These are phyloP conservation scores for Cliona cf. orientalis DNA, from an alignment of 37 sponge, comb jelly and placozoan species.

Conservation along the genomic window DNA sequence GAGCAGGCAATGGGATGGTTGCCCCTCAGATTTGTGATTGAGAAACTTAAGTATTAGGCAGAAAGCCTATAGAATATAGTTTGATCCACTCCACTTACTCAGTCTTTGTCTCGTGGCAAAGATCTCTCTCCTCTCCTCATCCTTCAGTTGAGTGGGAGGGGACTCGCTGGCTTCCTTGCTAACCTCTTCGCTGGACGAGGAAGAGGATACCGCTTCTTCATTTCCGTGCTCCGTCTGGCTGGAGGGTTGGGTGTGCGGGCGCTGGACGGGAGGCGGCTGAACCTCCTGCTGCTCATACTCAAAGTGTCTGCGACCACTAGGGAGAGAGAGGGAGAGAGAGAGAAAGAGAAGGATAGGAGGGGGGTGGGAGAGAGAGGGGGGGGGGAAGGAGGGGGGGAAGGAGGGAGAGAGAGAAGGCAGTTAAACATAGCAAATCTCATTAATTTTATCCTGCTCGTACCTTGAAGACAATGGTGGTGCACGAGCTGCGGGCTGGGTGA, in stretches of 20 bases:
- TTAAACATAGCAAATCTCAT: too few species aligned
- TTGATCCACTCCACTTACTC: conserved; percentile 28
- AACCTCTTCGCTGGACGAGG: neutral
- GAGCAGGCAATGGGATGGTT: too few species aligned
- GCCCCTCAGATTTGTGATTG: too few species aligned
- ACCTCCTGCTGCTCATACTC: conserved; percentile 46
- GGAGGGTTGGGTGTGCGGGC: conserved; percentile 35
- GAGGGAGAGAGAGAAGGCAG: too few species aligned
- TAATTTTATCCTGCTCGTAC: conserved; percentile 1
- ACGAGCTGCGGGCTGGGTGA: neutral
- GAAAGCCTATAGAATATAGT: too few species aligned
- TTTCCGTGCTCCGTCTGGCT: neutral
- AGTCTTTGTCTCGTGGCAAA: conserved; percentile 59
- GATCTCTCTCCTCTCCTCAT: conserved; percentile 49
- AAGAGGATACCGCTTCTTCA: neutral
- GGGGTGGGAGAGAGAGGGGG: too few species aligned
- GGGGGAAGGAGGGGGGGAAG: too few species aligned
- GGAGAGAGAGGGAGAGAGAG: too few species aligned
- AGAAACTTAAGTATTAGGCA: too few species aligned
- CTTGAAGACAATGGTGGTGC: conserved; percentile 9
- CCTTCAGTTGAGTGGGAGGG: conserved; percentile 52
- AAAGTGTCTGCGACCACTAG: conserved; percentile 67
- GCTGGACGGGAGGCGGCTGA: neutral
- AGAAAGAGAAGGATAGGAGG: too few species aligned
- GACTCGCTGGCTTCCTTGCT: conserved; percentile 31